Evolutionary conservation across 2,113 vertebrate genomes (phyloP).

Genomic region (Oplegnathus fasciatus): DNA sequence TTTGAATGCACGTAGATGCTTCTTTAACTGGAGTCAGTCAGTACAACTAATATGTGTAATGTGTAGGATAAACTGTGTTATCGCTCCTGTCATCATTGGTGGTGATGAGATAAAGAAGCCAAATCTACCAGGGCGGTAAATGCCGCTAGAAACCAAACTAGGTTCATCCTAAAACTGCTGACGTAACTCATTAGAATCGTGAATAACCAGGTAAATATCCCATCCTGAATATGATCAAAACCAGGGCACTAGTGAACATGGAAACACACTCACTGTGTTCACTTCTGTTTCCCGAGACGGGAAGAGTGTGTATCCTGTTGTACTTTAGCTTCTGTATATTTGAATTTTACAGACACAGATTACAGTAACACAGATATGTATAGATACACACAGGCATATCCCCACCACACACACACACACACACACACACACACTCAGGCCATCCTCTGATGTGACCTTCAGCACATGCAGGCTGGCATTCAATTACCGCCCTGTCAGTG

Average conservation of each 20-base stretch:
- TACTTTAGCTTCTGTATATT: neutral
- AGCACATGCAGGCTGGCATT: conserved; percentile 80
- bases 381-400: conserved; percentile 17
- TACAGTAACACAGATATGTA: conserved; percentile 10
- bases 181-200: neutral
- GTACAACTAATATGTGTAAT: neutral
- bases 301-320: neutral
- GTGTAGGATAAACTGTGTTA: neutral
- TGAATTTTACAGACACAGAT: conserved; percentile 25
- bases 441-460: conserved; percentile 80
- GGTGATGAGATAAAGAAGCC: neutral
- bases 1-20: neutral
- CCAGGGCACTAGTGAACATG: neutral
- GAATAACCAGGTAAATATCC: neutral
- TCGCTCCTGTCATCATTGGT: neutral
- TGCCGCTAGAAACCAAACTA: neutral
- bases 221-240: neutral
- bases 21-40: neutral
- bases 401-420: conserved; percentile 28
- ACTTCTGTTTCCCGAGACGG: neutral
- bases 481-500: conserved; percentile 82
- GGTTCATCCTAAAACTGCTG: neutral
- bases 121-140: neutral
- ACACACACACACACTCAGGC: conserved; percentile 39
- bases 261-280: neutral